Base-by-base conservation (phyloP, 1,140 invertebrate species). In the Zaprionus taronus region DNA sequence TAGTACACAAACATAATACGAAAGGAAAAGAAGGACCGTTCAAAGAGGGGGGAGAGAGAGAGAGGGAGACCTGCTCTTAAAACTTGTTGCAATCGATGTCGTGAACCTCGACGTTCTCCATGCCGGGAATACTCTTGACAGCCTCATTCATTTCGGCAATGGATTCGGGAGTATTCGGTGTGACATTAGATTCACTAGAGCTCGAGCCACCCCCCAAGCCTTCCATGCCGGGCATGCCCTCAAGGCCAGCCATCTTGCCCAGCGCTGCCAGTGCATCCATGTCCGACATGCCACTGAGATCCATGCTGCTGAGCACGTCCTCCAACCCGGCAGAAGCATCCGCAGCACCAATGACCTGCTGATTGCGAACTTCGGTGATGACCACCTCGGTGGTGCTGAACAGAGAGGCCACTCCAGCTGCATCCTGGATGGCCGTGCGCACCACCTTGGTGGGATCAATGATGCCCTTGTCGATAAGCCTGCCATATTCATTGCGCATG, bases 381-480 rank as follows among this genome's bases (percentile, higher is more conserved):
- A 99, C 98, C 72, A 96, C 96, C 94, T 99, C 99, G 1, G 99
- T 99, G 44, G 99, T 99, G 34, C 98, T 99, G 4, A 99, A 93
- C 1, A 99, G 94, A 0, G 99, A 99, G 2, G 99, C 98, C 26
- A 99, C 99, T 64, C 99, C 98, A 60, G 98, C 97, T 11, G 99
- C 99, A 94, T 99, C 99, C 31, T 98, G 97, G 12, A 99, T 94
- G 4, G 99, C 98, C 44, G 99, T 99, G 81, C 98, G 95, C 0
- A 99, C 98, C 79, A 99, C 97, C 93, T 99, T 99, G 1, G 99
- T 99, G 3, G 99, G 99, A 94, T 99, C 99, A 92, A 99, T 99
- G 83, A 99, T 99, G 73, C 99, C 99, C 91, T 96, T 96, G 82
- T 98, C 96, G 80, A 99, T 97, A 96, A 99, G 97, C 91, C 99